phyloP scores from a whole-genome alignment of 2,113 vertebrate species.

The Alaudala cheleensis region DNA sequence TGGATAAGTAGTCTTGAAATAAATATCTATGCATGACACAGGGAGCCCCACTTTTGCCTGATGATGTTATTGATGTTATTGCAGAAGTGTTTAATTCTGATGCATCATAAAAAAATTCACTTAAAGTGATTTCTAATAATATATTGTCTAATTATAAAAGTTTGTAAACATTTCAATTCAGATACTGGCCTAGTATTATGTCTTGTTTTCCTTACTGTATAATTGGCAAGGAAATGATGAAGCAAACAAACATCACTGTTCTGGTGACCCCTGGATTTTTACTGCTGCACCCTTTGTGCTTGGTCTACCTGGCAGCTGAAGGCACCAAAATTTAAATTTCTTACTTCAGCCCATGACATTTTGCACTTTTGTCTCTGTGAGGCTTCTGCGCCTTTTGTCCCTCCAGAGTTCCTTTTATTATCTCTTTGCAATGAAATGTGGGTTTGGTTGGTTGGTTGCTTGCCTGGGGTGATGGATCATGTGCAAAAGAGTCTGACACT shows the following conservation, averaged over 20 bases:
- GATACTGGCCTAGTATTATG: neutral
- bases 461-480: neutral
- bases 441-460: neutral
- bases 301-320: neutral
- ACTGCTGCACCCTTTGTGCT: neutral
- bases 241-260: accelerated
- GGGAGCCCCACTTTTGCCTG: neutral
- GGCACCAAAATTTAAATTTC: neutral
- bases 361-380: neutral
- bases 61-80: neutral
- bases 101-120: neutral
- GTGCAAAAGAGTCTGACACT: neutral
- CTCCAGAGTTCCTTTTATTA: neutral
- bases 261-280: neutral
- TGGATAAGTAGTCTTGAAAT: neutral
- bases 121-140: neutral
- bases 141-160: neutral
- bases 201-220: neutral
- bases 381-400: neutral
- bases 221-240: neutral
- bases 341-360: neutral
- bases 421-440: neutral
- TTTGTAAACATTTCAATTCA: neutral
- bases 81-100: neutral
- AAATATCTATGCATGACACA: neutral